Evolutionary conservation across 53 echinoderm and acorn worm species (phyloP).

Genomic region (Arbacia lixula): DNA sequence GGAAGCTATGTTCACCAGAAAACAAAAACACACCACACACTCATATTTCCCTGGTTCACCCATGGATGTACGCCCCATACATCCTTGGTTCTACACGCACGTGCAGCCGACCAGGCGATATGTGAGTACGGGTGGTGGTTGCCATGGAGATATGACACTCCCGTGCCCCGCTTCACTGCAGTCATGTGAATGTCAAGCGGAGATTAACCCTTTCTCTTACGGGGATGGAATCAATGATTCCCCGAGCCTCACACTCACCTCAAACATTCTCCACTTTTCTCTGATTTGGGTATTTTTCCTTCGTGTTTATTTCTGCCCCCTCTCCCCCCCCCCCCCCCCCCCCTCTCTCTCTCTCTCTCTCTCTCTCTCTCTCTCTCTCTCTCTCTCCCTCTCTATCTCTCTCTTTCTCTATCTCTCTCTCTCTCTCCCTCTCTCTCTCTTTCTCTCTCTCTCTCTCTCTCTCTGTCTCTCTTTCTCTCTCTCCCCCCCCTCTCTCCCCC

Average conservation of each 20-base stretch:
- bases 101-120: neutral
- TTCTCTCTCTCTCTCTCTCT: neutral
- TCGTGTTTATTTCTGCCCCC: neutral
- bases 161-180: neutral
- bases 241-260: neutral
- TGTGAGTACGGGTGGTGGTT: neutral
- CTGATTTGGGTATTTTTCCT: neutral
- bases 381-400: neutral
- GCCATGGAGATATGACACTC: conserved; percentile 19
- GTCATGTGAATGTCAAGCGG: conserved; percentile 1
- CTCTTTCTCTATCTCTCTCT: neutral
- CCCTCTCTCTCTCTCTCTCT: neutral
- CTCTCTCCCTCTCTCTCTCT: neutral
- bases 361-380: neutral
- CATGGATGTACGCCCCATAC: too few relatives aligned
- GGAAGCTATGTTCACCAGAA: too few relatives aligned
- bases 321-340: neutral
- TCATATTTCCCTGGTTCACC: too few relatives aligned
- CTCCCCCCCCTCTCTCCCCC: neutral
- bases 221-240: neutral
- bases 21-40: too few relatives aligned
- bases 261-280: neutral
- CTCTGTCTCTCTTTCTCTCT: neutral
- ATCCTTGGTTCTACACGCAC: too few relatives aligned
- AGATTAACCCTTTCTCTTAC: conserved; percentile 7